These are phyloP conservation scores for Drosophila bifasciata DNA, from an alignment of 1,140 invertebrate species.

Conservation along the genomic window DNA sequence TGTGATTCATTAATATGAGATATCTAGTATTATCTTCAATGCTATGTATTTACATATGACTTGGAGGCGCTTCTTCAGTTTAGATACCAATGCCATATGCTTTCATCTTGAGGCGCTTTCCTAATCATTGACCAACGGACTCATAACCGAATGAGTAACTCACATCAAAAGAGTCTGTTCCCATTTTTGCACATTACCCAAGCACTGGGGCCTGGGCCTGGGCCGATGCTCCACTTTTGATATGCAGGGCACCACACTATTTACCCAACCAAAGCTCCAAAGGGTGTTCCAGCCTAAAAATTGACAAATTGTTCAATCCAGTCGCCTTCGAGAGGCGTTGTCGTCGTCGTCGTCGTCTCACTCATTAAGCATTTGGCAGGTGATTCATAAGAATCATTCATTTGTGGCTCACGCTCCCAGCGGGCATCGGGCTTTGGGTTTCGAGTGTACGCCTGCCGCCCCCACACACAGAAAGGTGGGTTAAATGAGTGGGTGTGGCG, in stretches of 20 bases:
- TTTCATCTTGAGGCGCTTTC: conserved; percentile 12
- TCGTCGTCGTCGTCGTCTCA: conserved; percentile 32
- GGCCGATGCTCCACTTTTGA: conserved; percentile 42
- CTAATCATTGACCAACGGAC: conserved; percentile 36
- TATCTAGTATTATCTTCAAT: too few species aligned
- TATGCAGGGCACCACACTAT: conserved; percentile 19
- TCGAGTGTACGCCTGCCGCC: conserved; percentile 11
- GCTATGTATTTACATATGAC: too few species aligned
- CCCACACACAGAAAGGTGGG: conserved; percentile 29
- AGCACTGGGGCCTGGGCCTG: too few species aligned
- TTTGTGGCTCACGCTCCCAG: conserved; percentile 64
- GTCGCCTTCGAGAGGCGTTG: conserved; percentile 15
- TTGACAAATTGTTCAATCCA: conserved; percentile 13
- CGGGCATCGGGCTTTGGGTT: background rate
- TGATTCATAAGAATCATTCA: conserved; percentile 74
- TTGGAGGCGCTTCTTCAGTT: too few species aligned
- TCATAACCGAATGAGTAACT: conserved; percentile 20
- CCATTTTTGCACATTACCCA: conserved; percentile 20
- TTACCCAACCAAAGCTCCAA: too few species aligned
- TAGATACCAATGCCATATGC: background rate
- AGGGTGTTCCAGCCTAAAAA: conserved; percentile 13
- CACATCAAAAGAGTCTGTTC: conserved; percentile 7
- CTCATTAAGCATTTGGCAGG: conserved; percentile 64
- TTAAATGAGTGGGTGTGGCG: conserved; percentile 34
- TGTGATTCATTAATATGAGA: too few species aligned